phyloP scores from a whole-genome alignment of 1,140 invertebrate genomes.

The Cydia fagiglandana region DNA sequence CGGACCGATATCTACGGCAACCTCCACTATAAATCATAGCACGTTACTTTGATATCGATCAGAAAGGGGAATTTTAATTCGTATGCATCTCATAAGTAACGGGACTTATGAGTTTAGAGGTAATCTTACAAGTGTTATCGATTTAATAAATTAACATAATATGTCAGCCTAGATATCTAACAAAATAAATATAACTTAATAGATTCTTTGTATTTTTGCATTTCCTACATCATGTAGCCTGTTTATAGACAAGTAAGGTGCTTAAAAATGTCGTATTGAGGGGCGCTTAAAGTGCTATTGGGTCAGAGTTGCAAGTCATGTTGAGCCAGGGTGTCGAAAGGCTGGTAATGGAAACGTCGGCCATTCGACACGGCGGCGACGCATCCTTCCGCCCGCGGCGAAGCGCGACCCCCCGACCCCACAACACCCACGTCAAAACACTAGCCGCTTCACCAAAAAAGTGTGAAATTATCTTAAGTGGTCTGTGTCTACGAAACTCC shows the following conservation, averaged over 20 bases:
- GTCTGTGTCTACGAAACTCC: slow-evolving; percentile 63
- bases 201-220: too few relatives aligned
- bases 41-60: slow-evolving; percentile 21
- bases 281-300: background rate
- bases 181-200: too few relatives aligned
- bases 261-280: background rate
- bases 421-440: slow-evolving; percentile 59
- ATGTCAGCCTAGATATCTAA: too few relatives aligned
- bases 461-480: slow-evolving; percentile 76
- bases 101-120: background rate
- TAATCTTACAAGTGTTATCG: background rate
- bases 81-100: slow-evolving; percentile 24
- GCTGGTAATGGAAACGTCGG: slow-evolving; percentile 58
- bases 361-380: slow-evolving; percentile 64
- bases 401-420: slow-evolving; percentile 42
- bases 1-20: slow-evolving; percentile 6
- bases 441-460: slow-evolving; percentile 59
- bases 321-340: slow-evolving; percentile 33
- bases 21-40: slow-evolving; percentile 21
- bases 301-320: slow-evolving; percentile 51
- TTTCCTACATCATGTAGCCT: too few relatives aligned
- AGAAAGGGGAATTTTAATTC: slow-evolving; percentile 21
- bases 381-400: slow-evolving; percentile 53
- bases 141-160: slow-evolving; percentile 6
- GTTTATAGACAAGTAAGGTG: background rate